These are phyloP conservation scores for Montipora cactus DNA, from an alignment of 64 coral and sea anemone genomes.

Conservation along the genomic window DNA sequence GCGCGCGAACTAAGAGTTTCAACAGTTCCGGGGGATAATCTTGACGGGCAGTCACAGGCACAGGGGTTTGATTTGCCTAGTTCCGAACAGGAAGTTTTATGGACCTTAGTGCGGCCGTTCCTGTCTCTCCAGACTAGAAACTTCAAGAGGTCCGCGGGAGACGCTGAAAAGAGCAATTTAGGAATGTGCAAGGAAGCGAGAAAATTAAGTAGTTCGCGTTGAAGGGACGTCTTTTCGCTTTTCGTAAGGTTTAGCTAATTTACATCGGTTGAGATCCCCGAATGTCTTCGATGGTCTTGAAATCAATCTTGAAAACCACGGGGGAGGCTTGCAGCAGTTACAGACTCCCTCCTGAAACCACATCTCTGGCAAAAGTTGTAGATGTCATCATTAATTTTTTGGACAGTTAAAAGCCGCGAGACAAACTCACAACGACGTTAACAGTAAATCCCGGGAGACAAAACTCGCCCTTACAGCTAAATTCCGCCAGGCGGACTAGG, in stretches of 20 bases:
- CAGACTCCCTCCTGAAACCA: neutral
- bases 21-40: neutral
- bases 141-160: neutral
- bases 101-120: neutral
- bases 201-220: neutral
- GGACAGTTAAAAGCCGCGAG: no score
- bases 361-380: conserved; percentile 24
- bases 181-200: neutral
- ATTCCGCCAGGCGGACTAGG: neutral
- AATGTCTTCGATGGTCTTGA: neutral
- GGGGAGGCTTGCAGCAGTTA: neutral
- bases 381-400: conserved; percentile 15
- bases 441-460: no score
- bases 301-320: no score
- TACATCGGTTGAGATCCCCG: neutral
- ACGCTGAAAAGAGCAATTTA: neutral
- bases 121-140: conserved; percentile 10
- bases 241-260: neutral
- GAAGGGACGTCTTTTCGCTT: neutral
- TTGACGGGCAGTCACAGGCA: neutral
- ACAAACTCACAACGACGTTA: no score
- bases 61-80: neutral
- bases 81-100: neutral
- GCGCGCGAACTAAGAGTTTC: neutral
- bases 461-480: no score